Base-by-base conservation (phyloP, 2,888 invertebrate species). In the Drosophila neonasuta region DNA sequence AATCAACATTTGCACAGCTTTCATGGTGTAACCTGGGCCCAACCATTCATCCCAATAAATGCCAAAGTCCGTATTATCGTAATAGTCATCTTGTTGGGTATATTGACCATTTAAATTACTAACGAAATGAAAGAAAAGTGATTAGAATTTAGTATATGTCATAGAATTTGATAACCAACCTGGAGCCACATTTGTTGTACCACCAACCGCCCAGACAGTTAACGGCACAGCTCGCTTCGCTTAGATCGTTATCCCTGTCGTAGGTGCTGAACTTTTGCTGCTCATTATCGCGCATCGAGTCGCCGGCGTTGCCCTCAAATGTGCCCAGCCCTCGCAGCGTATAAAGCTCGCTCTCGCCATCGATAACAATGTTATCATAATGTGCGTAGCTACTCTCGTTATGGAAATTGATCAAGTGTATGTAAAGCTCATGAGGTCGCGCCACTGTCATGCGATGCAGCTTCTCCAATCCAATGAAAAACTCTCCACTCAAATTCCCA, bases 131-230 rank as follows among this genome's bases (percentile, higher is more conserved):
- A 29, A 52, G 0, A 56, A 24, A 36, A 29, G 11, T 24, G 10
- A 20, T 7, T 5, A 34, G 44, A 36, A 10, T 13, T n/a, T 2
- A 36, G 5, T 5, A n/a, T 5, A 55, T 32, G 24, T 42, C 54
- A 11, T 20, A 13, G 0, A 39, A 20, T 20, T 3, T 15, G 11
- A 13, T 54, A 42, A 74, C 69, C 58, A 78, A 93, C 93, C 93
- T 93, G 73, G 92, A 93, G 74, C 94, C 94, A 75, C 95, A 95
- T 41, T 93, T 93, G 77, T 93, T 93, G 88, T 94, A 95, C 95
- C 95, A 95, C 95, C 95, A 95, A 1, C 93, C 95, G 1, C 95
- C 95, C 2, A 93, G 92, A 72, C 94, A 94, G 57, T 93, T 92
- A 42, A 91, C 88, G 0, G 95, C 94, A 88, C 95, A 95, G 62